Evolutionary conservation across 2,888 invertebrate genomes (phyloP), one percentile per base, ranked within the genome.

Genomic region (Oeneis ivallda): DNA sequence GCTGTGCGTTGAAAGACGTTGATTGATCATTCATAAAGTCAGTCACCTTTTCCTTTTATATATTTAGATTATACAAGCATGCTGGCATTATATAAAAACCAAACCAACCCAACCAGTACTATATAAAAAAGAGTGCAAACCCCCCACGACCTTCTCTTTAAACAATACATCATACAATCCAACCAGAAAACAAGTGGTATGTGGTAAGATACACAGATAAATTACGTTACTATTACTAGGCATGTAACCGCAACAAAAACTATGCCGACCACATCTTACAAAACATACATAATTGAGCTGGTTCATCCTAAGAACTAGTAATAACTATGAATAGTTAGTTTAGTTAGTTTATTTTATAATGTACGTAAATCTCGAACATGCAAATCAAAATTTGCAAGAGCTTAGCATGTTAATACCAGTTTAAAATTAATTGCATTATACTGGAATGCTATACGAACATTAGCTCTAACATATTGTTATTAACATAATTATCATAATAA

Each of bases 201-300:
- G 56, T 19, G 10, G 41, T 11, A 54, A n/a, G 43, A 37, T 17
- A 37, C 34, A 41, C n/a, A 47, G 37, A 56, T 49, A 56, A 62
- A 47, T 56, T n/a, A n/a, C n/a, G n/a, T n/a, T n/a, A n/a, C n/a
- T n/a, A 47, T 10, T 47, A 17, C 45, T 37, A 32, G 47, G 47
- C 62, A 54, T 54, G 54, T 34, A 54, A 39, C 50, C n/a, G 52
- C 41, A 61, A 61, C 53, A 45, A 54, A 43, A 62, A 62, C 37
- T 47, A n/a, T 10, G 47, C 62, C 37, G 47, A 62, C 62, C 17
- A 47, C 47, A 19, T 62, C 19, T 62, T 62, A 56, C 62, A 56
- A 62, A 54, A 62, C 54, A 45, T 26, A 56, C 41, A 41, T 41
- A 56, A 56, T 56, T 41, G 56, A 56, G 56, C 39, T 56, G 19